A percentile compares a stretch with the other conserved stretches of the same genome.
Conservation (phyloP, 2,888 invertebrate genomes). For the Mimas tiliae region DNA sequence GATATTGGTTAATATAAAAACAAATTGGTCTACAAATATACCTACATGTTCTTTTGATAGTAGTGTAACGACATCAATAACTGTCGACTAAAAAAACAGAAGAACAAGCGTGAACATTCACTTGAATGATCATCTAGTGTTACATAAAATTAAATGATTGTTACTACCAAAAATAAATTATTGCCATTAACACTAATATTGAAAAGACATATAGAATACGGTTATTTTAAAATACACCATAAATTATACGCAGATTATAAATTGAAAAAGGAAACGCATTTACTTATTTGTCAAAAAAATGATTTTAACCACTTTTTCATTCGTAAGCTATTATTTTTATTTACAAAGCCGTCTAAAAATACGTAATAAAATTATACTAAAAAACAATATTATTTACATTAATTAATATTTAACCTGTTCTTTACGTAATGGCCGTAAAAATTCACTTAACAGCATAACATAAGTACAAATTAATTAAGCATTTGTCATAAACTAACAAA, state of each 20-base stretch:
- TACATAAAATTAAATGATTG: too few relatives aligned
- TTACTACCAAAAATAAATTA: too few relatives aligned
- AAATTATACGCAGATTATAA: too few relatives aligned
- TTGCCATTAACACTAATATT: too few relatives aligned
- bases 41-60: background rate
- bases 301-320: background rate
- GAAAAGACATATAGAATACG: too few relatives aligned
- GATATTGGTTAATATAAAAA: background rate
- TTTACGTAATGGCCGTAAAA: background rate
- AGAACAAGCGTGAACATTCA: too few relatives aligned
- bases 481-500: background rate
- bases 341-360: background rate
- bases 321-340: background rate
- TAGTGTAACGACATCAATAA: background rate
- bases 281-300: background rate
- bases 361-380: background rate
- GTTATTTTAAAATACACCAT: too few relatives aligned
- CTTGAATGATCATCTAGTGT: too few relatives aligned
- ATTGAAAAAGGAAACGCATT: background rate
- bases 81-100: too few relatives aligned
- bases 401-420: background rate
- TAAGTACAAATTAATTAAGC: slow-evolving; percentile 35
- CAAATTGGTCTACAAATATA: background rate
- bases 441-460: background rate
- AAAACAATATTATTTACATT: background rate